These are phyloP conservation scores for Xanthia togata DNA, from an alignment of 2,888 invertebrate genomes.

Conservation along the genomic window DNA sequence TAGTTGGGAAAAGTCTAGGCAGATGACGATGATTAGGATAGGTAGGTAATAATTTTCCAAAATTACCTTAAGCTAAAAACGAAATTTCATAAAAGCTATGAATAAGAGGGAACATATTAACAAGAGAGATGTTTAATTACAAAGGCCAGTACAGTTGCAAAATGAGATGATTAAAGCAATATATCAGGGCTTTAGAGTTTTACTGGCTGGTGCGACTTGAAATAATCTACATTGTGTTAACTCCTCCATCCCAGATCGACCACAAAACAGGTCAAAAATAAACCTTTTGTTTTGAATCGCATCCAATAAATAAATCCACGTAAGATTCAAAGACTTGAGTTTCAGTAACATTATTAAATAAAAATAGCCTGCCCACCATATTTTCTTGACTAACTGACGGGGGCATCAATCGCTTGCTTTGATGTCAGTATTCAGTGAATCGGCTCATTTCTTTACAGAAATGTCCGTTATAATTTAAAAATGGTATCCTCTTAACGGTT, in stretches of 20 bases:
- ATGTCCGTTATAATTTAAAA: conserved; percentile 57
- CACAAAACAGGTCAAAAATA: conserved; percentile 41
- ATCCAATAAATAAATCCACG: conserved; percentile 39
- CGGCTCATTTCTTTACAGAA: conserved; percentile 65
- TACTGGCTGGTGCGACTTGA: conserved; percentile 9
- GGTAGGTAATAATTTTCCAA: not conserved
- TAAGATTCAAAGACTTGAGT: conserved; percentile 40
- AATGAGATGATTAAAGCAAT: conserved; percentile 42
- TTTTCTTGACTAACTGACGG: conserved; percentile 72
- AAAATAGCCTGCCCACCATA: conserved; percentile 53
- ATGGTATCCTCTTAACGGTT: conserved; percentile 41
- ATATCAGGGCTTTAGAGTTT: conserved; percentile 3
- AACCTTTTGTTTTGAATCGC: conserved; percentile 58
- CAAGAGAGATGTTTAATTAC: conserved; percentile 14
- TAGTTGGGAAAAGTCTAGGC: not conserved
- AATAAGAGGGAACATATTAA: not conserved
- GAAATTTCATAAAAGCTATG: not conserved
- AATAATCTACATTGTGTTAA: conserved; percentile 30
- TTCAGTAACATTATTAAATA: conserved; percentile 36
- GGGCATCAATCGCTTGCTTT: conserved; percentile 80
- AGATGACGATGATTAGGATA: not conserved
- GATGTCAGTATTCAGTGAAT: conserved; percentile 73
- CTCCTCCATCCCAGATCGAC: conserved; percentile 4
- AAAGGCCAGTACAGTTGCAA: conserved; percentile 25
- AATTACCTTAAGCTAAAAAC: not conserved